A percentile compares a stretch with the other conserved stretches of the same genome.
Evolutionary conservation across 2,113 vertebrate species (phyloP).

Genomic region (Anguilla japonica): DNA sequence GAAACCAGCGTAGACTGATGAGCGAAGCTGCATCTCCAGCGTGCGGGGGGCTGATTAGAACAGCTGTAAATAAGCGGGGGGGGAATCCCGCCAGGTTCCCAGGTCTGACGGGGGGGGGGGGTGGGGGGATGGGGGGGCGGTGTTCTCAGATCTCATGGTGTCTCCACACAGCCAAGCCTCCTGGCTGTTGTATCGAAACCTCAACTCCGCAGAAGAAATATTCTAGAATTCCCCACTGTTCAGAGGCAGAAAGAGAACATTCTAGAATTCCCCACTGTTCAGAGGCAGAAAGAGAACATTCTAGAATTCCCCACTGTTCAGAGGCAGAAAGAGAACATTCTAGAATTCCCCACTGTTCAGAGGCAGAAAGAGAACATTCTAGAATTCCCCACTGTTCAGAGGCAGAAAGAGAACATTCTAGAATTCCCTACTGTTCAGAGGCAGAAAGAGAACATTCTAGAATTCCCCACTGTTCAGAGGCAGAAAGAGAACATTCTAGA

Average conservation of each 20-base stretch:
- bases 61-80: constrained; percentile 49
- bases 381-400: neutral
- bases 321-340: too few relatives aligned
- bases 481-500: too few relatives aligned
- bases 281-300: too few relatives aligned
- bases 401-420: neutral
- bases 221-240: neutral
- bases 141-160: neutral
- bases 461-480: too few relatives aligned
- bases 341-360: too few relatives aligned
- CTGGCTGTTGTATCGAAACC: neutral
- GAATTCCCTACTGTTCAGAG: too few relatives aligned
- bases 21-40: constrained; percentile 50
- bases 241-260: neutral
- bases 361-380: too few relatives aligned
- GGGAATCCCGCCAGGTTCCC: constrained; percentile 45
- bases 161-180: neutral
- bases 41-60: constrained; percentile 54
- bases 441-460: too few relatives aligned
- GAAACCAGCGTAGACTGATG: constrained; percentile 54
- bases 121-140: constrained; percentile 18
- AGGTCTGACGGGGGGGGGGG: constrained; percentile 26
- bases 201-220: neutral
- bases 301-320: too few relatives aligned
- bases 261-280: too few relatives aligned